Base-by-base conservation (phyloP, 2,797 vertebrate genomes). In the Gambusia yucatana region DNA sequence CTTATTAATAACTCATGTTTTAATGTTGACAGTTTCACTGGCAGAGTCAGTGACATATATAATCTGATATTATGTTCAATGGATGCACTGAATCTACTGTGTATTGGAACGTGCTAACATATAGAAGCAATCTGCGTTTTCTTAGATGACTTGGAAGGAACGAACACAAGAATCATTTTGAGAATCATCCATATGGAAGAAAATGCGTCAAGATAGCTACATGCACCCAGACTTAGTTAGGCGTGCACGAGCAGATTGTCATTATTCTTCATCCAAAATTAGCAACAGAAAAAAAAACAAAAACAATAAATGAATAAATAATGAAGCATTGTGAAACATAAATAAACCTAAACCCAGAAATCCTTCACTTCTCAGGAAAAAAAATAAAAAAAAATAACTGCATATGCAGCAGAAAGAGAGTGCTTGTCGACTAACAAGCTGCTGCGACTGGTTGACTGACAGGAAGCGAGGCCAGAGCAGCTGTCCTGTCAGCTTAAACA, bases 401-500 rank as follows among this genome's bases (percentile, higher is more conserved):
- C 20, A 13, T 67, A 25, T 46, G 25, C 41, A 46, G 22, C 25
- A 46, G 67, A 70, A 44, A 70, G 41, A 44, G 67, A 44, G 10
- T 3, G 67, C 39, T 14, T 43, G 67, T 14, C 7, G 0, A 70
- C 41, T 28, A 28, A 46, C 41, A 70, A 70, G 67, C 43, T 70
- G 41, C 67, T 46, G 67, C 25, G 2, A 28, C 67, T 70, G 67
- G 25, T 46, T 70, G 67, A 70, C 67, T 46, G 67, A 70, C 67
- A 46, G 67, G 67, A 70, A 70, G 16, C 25, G 41, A 70, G 41
- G 13, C 43, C 67, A 3, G 25, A 70, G 43, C 67, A 16, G 43
- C 43, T 44, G 43, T 70, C 41, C 67, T 70, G 72, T 36, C 48
- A 73, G 48, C 20, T 73, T 52, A 44, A 70, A 70, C 41, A 46